Base-by-base conservation (phyloP, 1,140 invertebrate genomes). In the Drosophila lacteicornis region DNA sequence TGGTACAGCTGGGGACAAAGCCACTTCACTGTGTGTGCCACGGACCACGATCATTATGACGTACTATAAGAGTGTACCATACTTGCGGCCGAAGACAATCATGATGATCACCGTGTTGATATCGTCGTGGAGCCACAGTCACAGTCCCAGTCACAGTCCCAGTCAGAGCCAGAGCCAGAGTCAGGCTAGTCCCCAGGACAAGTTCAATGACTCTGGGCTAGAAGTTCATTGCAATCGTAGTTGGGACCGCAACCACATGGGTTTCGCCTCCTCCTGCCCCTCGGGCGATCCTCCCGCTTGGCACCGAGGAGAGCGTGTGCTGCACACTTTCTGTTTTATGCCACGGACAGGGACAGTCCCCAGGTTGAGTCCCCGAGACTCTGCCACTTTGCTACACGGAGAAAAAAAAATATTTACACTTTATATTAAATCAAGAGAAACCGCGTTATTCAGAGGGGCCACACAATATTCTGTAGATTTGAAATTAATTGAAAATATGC, bases 311-410 rank as follows among this genome's bases (percentile, higher is more conserved):
- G 84, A 83, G 84, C 84, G 83, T 87, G 84, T 87, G 84, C 87
- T 88, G 85, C 85, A 90, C 85, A 90, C 85, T 90, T 90, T 90
- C 85, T 90, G 85, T 90, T 90, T 90, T 90, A 90, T 90, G 78
- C 82, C 75, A 45, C 57, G 69, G 66, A 77, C 66, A 70, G 62
- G 70, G 67, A 75, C 81, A 43, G 78, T 80, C 55, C 66, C 80
- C 65, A 70, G 71, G 73, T 46, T 36, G 57, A 70, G 61, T 49
- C 58, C 46, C 56, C 36, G 42, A 68, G 73, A 51, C 45, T 38
- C 53, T 33, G 43, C 60, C 59, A 60, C 63, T 63, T 65, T 46
- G 19, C 8, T 19, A 27, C 43, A 62, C 25, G 4, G n/a, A 12
- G 27, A 38, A 36, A 68, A 68, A 68, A 43, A 27, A 2, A 2